phyloP scores from a whole-genome alignment of 2,797 vertebrate genomes.

The Pyrocephalus nanus region DNA sequence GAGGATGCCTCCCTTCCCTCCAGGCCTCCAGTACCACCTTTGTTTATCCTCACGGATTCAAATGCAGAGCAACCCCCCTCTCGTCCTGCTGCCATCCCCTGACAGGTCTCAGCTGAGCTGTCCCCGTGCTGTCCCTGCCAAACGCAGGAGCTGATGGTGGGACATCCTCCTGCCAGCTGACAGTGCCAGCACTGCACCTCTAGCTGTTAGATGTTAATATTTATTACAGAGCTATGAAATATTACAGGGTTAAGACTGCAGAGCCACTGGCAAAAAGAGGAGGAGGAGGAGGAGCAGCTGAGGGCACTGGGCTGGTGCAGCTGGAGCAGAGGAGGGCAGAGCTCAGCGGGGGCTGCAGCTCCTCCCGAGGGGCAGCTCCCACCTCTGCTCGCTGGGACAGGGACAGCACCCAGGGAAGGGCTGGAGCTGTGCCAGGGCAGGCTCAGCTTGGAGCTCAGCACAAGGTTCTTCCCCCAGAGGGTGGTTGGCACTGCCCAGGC shows the following conservation, averaged over 20 bases:
- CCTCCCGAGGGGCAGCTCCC: neutral
- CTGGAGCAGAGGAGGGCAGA: neutral
- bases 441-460: neutral
- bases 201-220: fast-evolving
- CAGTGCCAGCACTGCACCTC: fast-evolving
- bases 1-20: neutral
- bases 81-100: neutral
- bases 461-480: neutral
- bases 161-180: neutral
- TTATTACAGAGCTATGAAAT: neutral
- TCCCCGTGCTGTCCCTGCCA: fast-evolving
- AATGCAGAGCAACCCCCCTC: fast-evolving
- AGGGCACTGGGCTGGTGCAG: neutral
- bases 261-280: neutral
- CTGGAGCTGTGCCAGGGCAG: neutral
- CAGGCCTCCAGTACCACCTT: fast-evolving
- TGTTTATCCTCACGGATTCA: neutral
- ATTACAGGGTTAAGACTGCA: fast-evolving
- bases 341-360: neutral
- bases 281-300: neutral
- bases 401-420: neutral
- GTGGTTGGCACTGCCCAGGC: neutral
- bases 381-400: neutral
- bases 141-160: neutral
- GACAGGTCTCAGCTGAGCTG: neutral